A percentile compares a stretch with the other conserved stretches of the same genome.
phyloP scores from a whole-genome alignment of 2,797 vertebrate species.

The Artibeus lituratus region DNA sequence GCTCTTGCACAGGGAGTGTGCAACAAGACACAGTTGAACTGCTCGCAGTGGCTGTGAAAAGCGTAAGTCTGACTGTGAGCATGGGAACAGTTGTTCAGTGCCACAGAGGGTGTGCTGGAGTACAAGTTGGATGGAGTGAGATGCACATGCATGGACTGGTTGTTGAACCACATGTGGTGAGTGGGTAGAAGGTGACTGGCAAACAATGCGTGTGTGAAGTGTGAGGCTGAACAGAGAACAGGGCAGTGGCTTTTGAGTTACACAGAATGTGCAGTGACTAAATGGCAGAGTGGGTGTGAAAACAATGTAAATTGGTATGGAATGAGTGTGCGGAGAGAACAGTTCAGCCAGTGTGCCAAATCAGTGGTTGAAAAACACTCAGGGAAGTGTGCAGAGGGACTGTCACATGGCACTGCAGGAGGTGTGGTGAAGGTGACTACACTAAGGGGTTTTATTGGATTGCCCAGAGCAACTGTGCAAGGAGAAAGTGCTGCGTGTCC shows the following conservation, averaged over 20 bases:
- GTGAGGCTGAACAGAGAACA: neutral
- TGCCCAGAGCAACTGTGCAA: neutral
- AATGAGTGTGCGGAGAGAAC: neutral
- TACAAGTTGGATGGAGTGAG: neutral
- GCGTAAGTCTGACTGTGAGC: neutral
- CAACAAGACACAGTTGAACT: neutral
- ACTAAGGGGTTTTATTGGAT: neutral
- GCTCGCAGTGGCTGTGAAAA: neutral
- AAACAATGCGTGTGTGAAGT: neutral
- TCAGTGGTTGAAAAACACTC: neutral
- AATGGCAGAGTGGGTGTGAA: too few species aligned
- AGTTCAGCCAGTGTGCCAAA: neutral
- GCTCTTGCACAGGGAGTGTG: neutral
- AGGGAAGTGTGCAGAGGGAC: neutral
- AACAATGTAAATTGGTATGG: neutral
- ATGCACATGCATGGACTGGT: rapidly evolving
- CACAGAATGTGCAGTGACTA: rapidly evolving
- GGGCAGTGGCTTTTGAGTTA: neutral
- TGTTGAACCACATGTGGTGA: neutral
- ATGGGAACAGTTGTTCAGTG: neutral
- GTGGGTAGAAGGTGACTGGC: neutral
- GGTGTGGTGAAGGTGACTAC: neutral
- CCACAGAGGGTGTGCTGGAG: neutral
- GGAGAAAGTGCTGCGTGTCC: neutral
- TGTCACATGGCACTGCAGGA: neutral